phyloP scores from a whole-genome alignment of 2,113 vertebrate species.

The Scartelaos histophorus region DNA sequence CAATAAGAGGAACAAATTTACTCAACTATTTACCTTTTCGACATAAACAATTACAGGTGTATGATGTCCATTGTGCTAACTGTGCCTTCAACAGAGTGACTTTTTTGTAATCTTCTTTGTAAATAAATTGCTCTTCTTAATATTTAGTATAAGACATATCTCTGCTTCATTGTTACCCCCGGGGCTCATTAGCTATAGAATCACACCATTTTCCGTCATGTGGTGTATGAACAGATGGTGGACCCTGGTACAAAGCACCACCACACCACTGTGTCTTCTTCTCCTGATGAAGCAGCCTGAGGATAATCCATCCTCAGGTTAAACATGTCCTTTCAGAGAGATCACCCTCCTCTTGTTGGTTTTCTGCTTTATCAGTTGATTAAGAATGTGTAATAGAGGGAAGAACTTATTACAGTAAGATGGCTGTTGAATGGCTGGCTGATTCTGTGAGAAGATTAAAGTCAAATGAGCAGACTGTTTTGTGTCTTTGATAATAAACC shows the following conservation, averaged over 20 bases:
- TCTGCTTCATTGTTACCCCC: background rate
- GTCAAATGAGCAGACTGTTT: constrained; percentile 35
- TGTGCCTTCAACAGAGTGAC: no score
- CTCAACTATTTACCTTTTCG: no score
- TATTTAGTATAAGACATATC: background rate
- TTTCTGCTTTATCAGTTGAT: constrained; percentile 4
- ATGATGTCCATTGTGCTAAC: no score
- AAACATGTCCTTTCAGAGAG: constrained; percentile 32
- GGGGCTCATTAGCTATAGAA: constrained; percentile 10
- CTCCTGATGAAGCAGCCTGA: constrained; percentile 16
- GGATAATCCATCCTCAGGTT: constrained; percentile 41
- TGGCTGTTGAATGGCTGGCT: background rate
- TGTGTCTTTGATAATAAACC: constrained; percentile 38
- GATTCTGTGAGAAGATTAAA: constrained; percentile 41
- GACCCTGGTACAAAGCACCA: constrained; percentile 22
- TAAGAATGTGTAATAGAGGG: constrained; percentile 16
- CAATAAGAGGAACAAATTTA: no score
- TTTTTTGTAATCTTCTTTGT: background rate
- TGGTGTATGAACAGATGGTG: constrained; percentile 37
- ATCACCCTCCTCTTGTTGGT: constrained; percentile 20
- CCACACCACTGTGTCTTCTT: constrained; percentile 11
- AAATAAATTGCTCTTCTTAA: background rate
- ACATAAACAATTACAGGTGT: no score
- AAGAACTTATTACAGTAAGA: constrained; percentile 7
- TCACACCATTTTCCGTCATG: constrained; percentile 1